These are phyloP conservation scores for Drosophila lacertosa DNA, from an alignment of 1,140 invertebrate species.

Conservation along the genomic window DNA sequence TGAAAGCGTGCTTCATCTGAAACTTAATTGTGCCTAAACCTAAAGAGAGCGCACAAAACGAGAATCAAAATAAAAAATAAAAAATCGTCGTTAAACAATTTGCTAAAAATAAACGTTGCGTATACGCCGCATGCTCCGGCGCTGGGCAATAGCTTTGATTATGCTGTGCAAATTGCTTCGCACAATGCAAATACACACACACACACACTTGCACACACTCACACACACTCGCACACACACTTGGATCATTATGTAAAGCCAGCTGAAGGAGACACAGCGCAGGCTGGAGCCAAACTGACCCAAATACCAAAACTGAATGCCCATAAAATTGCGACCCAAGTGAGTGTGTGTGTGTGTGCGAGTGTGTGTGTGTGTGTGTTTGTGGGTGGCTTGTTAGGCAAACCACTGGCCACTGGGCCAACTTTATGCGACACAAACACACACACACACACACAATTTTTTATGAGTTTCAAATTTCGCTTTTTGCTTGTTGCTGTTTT, in stretches of 20 bases:
- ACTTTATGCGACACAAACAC: slow-evolving; percentile 7
- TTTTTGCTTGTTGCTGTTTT: background rate
- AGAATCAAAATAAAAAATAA: slow-evolving; percentile 7
- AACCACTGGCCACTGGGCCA: slow-evolving; percentile 2
- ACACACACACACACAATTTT: background rate
- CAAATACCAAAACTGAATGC: slow-evolving; percentile 78
- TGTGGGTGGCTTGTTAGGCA: slow-evolving; percentile 2
- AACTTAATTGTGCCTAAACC: slow-evolving; percentile 43
- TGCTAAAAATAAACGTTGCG: slow-evolving; percentile 79
- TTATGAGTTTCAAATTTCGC: slow-evolving; percentile 4
- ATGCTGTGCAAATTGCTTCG: slow-evolving; percentile 49
- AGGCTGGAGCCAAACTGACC: slow-evolving; percentile 59
- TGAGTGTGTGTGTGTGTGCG: slow-evolving; percentile 17
- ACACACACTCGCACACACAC: slow-evolving; percentile 17
- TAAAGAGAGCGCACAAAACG: slow-evolving; percentile 2
- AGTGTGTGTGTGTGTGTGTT: slow-evolving; percentile 28
- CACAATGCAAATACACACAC: slow-evolving; percentile 29
- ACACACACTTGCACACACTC: slow-evolving; percentile 5
- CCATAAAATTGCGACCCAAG: slow-evolving; percentile 62
- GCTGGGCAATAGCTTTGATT: slow-evolving; percentile 46
- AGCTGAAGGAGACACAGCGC: slow-evolving; percentile 21
- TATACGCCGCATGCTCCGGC: slow-evolving; percentile 55
- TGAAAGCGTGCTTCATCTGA: background rate
- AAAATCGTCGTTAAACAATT: slow-evolving; percentile 72
- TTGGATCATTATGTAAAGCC: slow-evolving; percentile 63